Percentiles rank a stretch among this genome's conserved stretches.
These are phyloP conservation scores for Mohoua ochrocephala DNA, from an alignment of 2,113 vertebrate species.

Conservation along the genomic window DNA sequence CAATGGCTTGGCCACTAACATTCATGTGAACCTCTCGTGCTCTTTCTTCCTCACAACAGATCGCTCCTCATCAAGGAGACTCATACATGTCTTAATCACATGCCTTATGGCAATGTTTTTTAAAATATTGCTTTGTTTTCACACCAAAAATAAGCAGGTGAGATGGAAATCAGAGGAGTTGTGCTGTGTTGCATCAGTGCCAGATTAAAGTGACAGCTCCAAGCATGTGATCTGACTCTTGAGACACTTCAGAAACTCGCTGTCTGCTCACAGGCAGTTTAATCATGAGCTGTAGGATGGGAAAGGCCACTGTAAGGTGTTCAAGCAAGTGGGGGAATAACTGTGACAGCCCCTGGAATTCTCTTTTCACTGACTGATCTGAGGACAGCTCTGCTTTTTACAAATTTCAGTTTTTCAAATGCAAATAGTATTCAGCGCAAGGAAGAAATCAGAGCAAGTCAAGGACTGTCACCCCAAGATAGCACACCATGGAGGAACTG, in stretches of 20 bases:
- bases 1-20: neutral
- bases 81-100: neutral
- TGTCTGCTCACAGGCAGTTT: neutral
- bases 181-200: neutral
- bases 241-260: neutral
- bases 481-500: neutral
- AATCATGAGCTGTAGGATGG: neutral
- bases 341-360: neutral
- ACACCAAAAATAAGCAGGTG: neutral
- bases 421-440: neutral
- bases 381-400: neutral
- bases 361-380: neutral
- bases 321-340: neutral
- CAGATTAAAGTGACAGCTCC: neutral
- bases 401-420: neutral
- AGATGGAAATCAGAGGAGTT: neutral
- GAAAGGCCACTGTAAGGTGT: neutral
- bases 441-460: neutral
- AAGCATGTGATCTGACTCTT: neutral
- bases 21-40: neutral
- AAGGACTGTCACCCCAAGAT: neutral
- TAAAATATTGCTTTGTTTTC: neutral
- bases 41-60: neutral
- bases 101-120: neutral
- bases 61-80: neutral